Conservation (phyloP, 2,797 vertebrate genomes). For the Lemur catta region DNA sequence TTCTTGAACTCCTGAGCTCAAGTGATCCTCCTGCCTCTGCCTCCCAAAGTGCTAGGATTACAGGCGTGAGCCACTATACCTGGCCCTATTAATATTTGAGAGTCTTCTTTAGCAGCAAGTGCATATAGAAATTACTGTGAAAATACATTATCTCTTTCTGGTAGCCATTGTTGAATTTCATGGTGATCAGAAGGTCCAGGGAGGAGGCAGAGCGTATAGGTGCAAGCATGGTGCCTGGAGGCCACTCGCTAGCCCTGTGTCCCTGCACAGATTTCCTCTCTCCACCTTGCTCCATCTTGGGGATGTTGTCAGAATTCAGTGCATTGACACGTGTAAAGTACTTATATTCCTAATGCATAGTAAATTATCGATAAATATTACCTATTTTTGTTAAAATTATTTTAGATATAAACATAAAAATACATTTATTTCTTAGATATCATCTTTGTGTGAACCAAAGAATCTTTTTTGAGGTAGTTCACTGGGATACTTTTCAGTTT, state of each 20-base stretch:
- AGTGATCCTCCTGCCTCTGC: too few species aligned
- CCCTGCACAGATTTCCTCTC: not conserved
- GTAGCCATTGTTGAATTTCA: not conserved
- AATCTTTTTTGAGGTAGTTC: not conserved
- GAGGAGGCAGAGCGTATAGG: not conserved
- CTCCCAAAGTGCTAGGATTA: too few species aligned
- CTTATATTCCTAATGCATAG: not conserved
- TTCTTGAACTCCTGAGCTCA: too few species aligned
- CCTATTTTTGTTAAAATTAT: not conserved
- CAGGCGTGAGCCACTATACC: too few species aligned
- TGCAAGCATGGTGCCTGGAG: not conserved
- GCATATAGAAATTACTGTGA: not conserved
- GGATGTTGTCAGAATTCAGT: not conserved
- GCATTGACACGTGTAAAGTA: not conserved
- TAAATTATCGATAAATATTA: not conserved
- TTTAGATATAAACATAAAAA: not conserved
- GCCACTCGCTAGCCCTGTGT: rapidly evolving
- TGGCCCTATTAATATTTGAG: not conserved
- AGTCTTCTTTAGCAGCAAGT: not conserved
- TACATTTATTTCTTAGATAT: not conserved
- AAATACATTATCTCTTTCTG: not conserved
- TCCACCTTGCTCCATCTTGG: not conserved
- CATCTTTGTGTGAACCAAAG: not conserved
- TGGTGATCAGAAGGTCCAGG: not conserved
- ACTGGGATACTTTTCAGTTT: not conserved